Evolutionary conservation across 2,113 vertebrate genomes (phyloP), one percentile per base, ranked within the genome.

Genomic region (Peromyscus maniculatus): DNA sequence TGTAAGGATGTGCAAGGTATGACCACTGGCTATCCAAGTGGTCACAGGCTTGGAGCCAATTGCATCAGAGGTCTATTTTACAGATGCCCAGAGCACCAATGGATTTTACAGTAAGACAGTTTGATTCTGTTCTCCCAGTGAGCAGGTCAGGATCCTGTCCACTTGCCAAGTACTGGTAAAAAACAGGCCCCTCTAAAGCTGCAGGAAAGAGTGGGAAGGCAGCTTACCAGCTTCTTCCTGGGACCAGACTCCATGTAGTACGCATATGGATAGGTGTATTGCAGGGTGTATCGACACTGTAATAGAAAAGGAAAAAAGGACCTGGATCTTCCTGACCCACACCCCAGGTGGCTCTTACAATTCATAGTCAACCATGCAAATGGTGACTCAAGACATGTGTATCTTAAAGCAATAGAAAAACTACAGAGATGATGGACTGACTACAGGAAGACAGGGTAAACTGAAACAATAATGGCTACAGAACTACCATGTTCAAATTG

Each of bases 221-320:
- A 8, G 22, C 99, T 99, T 98, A 99, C 99, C 99, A 99, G 98
- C 98, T 99, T 99, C 99, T 99, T 99, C 98, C 99, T 99, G 55
- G 99, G 99, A 77, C 99, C 99, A 62, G 99, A 99, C 98, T 99
- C 99, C 99, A 99, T 99, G 99, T 99, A 99, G 98, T 99, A 99
- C 94, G 99, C 99, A 67, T 99, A 99, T 0, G 99, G 99, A 97
- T 99, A 99, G 24, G 99, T 99, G 93, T 99, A 99, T 98, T 99
- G 99, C 98, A 99, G 98, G 36, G 99, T 99, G 97, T 99, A 99
- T 96, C 99, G 99, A 99, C 99, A 99, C 99, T 99, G 97, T 17
- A 97, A 97, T 0, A 95, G n/a, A 94, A 96, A 84, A 98, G 91
- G 87, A 92, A 31, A 89, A 93, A 97, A 33, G 33, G 87, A 52